Evolutionary conservation across 2,113 vertebrate species (phyloP).

Genomic region (Mus musculus): DNA sequence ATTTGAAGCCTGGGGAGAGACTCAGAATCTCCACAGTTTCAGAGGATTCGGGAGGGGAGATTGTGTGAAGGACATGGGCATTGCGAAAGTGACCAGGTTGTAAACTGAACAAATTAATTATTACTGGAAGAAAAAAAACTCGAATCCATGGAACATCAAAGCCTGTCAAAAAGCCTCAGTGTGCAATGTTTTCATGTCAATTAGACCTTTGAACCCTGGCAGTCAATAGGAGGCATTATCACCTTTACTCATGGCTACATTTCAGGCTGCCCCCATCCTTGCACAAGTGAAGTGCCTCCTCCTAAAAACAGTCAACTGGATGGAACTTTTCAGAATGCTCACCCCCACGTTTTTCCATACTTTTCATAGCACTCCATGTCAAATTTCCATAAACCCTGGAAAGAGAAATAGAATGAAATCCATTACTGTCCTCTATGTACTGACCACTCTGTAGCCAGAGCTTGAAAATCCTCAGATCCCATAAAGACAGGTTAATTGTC

Average conservation of each 20-base stretch:
- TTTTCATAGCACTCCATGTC: background rate
- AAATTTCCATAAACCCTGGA: background rate
- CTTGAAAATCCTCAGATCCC: background rate
- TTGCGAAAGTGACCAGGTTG: too few relatives aligned
- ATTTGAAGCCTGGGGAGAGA: too few relatives aligned
- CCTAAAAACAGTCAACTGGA: accelerated
- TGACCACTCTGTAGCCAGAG: accelerated
- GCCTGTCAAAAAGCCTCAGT: background rate
- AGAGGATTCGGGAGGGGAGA: too few relatives aligned
- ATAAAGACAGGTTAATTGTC: background rate
- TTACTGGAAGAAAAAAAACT: too few relatives aligned
- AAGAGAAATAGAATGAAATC: background rate
- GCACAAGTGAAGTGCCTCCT: accelerated
- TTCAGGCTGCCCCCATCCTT: background rate
- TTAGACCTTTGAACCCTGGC: background rate
- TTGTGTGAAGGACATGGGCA: too few relatives aligned
- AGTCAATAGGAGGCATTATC: background rate
- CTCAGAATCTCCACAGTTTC: too few relatives aligned
- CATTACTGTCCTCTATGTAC: background rate
- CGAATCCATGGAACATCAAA: background rate
- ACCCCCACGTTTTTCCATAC: slow-evolving; percentile 59
- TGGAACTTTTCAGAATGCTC: slow-evolving; percentile 4
- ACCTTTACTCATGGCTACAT: background rate
- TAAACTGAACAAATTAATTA: background rate
- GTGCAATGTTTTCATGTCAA: background rate